These are phyloP conservation scores for Atrina japonica DNA, from an alignment of 2,888 invertebrate genomes.

Conservation along the genomic window DNA sequence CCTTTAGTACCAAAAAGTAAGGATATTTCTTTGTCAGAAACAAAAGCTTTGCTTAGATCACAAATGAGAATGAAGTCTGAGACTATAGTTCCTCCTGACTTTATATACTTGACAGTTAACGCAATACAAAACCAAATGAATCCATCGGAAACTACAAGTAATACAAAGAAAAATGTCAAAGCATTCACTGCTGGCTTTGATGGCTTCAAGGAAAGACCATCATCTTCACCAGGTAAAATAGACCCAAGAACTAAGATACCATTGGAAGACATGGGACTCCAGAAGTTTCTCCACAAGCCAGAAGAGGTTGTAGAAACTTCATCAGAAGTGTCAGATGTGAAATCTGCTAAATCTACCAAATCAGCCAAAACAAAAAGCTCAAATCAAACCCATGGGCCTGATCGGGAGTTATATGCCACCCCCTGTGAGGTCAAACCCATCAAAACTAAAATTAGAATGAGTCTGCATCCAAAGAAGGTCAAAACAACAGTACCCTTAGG, in stretches of 20 bases:
- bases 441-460: slow-evolving; percentile 55
- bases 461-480: slow-evolving; percentile 68
- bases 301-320: slow-evolving; percentile 55
- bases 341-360: slow-evolving; percentile 61
- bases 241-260: slow-evolving; percentile 76
- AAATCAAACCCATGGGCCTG: slow-evolving; percentile 49
- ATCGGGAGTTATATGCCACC: slow-evolving; percentile 64
- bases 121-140: slow-evolving; percentile 74
- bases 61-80: slow-evolving; percentile 77
- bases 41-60: slow-evolving; percentile 76
- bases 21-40: slow-evolving; percentile 74
- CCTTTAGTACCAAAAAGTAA: slow-evolving; percentile 67
- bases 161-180: slow-evolving; percentile 66
- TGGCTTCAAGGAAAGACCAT: slow-evolving; percentile 63
- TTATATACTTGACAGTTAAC: slow-evolving; percentile 78
- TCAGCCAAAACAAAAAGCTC: slow-evolving; percentile 59
- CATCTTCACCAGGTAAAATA: slow-evolving; percentile 76
- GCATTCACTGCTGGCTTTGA: slow-evolving; percentile 38
- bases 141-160: slow-evolving; percentile 64
- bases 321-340: slow-evolving; percentile 64
- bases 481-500: slow-evolving; percentile 71
- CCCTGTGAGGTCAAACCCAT: slow-evolving; percentile 61
- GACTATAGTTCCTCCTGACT: slow-evolving; percentile 76
- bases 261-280: slow-evolving; percentile 66
- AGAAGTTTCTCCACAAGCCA: slow-evolving; percentile 56